These are phyloP conservation scores for Anomalospiza imberbis DNA, from an alignment of 2,797 vertebrate species.

Conservation along the genomic window DNA sequence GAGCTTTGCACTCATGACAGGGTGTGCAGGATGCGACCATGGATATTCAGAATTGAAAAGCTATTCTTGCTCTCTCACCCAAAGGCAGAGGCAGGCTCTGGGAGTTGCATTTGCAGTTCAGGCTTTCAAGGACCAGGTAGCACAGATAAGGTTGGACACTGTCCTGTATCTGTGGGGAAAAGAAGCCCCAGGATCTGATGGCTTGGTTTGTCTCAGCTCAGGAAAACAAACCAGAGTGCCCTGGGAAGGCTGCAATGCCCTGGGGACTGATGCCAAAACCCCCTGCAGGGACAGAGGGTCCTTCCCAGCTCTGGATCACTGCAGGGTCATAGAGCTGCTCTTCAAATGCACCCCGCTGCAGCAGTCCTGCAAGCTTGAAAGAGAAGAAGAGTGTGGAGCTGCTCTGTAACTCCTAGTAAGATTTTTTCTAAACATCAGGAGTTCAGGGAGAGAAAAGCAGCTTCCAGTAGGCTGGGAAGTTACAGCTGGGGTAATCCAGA, in stretches of 20 bases:
- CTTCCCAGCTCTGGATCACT: not conserved
- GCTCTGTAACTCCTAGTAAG: not conserved
- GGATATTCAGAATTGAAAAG: not conserved
- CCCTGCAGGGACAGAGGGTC: not conserved
- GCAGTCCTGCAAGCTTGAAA: not conserved
- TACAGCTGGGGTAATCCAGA: not conserved
- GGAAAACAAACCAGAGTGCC: not conserved
- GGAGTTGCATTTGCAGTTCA: rapidly evolving
- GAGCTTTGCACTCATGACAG: not conserved
- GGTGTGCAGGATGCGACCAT: not conserved
- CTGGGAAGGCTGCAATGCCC: not conserved
- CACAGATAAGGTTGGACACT: rapidly evolving
- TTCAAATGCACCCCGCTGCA: rapidly evolving
- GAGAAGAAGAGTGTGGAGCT: not conserved
- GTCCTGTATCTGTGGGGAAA: not conserved
- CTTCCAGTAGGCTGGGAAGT: not conserved
- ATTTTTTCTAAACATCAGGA: not conserved
- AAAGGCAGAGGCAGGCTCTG: not conserved
- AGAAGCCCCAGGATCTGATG: not conserved
- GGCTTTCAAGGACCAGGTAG: not conserved
- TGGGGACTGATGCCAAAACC: not conserved
- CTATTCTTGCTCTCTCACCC: not conserved
- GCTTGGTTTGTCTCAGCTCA: not conserved
- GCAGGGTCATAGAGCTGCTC: not conserved
- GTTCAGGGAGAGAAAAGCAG: not conserved